Evolutionary conservation across 2,888 invertebrate genomes (phyloP), one percentile per base, ranked within the genome.

Genomic region (Thumatha senex): DNA sequence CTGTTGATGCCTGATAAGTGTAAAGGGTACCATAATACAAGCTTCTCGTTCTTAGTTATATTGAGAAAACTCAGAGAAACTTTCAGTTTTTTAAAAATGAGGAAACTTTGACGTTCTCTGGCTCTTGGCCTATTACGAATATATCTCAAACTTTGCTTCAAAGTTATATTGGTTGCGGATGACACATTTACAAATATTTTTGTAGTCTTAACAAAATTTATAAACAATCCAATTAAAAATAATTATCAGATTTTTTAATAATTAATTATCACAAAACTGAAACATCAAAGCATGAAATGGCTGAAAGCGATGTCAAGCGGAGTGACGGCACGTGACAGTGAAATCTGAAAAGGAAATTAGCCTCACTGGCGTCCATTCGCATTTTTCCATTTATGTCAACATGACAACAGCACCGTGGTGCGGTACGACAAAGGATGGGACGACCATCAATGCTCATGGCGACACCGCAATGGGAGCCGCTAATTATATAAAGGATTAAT

Each of bases 341-440:
- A 65, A 61, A 69, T 62, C 61, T 68, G 76, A 68, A 70, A 69
- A 75, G 85, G 86, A 85, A 85, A 86, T 85, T 81, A 81, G 75
- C 78, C 77, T 55, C 69, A 67, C 66, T 66, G 54, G 60, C 45
- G 62, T 58, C 66, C 74, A 70, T 63, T 63, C 63, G 75, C 74
- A 77, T 85, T 85, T 85, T 85, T 84, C 85, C 83, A 81, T 84
- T 83, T 76, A 64, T 69, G 77, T 75, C 79, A 74, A 56, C 61
- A 56, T 70, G 70, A 74, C 74, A 67, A 58, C 58, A 60, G 55
- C 67, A 70, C 66, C 54, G 67, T 61, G 63, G 55, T 57, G 49
- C 60, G 58, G 49, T 47, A 49, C 50, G 54, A 66, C 74, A 74
- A 74, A 70, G 73, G 72, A 67, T 56, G 55, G 59, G 52, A 57